phyloP scores from a whole-genome alignment of 1,140 invertebrate genomes.

The Ceratitis capitata region DNA sequence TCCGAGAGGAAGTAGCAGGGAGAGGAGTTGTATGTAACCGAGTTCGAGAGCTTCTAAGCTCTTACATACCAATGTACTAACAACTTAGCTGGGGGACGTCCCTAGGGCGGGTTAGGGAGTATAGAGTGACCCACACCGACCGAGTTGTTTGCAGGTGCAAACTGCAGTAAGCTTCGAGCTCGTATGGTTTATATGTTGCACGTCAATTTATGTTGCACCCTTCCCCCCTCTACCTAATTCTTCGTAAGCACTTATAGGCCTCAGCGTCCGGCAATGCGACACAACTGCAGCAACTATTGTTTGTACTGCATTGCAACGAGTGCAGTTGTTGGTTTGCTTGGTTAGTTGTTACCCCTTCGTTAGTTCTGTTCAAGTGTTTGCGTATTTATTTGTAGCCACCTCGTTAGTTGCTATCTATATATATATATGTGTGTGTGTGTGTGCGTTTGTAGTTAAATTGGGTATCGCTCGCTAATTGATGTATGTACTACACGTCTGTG shows the following conservation, averaged over 20 bases:
- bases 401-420: not conserved
- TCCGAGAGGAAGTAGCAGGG: no score
- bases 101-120: no score
- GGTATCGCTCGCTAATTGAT: not conserved
- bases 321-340: not conserved
- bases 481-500: not conserved
- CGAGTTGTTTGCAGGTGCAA: not conserved
- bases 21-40: no score
- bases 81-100: no score
- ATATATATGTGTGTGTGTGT: not conserved
- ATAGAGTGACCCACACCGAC: no score
- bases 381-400: not conserved
- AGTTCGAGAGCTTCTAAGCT: no score
- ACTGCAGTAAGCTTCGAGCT: not conserved
- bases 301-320: not conserved
- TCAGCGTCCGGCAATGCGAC: not conserved
- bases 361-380: not conserved
- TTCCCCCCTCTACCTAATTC: not conserved
- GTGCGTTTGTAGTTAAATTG: not conserved
- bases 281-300: not conserved
- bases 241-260: not conserved
- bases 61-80: no score
- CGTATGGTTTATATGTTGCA: not conserved
- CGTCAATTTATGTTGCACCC: not conserved
- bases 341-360: no score